Percentiles rank a stretch among this genome's conserved stretches.
These are phyloP conservation scores for Aplidium turbinatum DNA, from an alignment of 23 tunicate species.

Conservation along the genomic window DNA sequence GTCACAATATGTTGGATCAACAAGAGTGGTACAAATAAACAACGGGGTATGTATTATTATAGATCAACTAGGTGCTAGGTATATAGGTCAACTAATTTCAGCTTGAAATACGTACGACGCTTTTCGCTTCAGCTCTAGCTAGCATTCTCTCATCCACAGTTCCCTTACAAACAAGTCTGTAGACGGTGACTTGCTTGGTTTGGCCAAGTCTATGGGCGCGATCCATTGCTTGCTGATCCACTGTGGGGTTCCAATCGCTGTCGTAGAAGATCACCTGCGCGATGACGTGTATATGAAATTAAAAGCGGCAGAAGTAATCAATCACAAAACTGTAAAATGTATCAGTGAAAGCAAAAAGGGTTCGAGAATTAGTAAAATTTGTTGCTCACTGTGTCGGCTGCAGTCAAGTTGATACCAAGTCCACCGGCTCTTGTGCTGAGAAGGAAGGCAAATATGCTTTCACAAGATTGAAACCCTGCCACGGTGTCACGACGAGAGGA, in stretches of 20 bases:
- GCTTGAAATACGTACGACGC: conserved; percentile 28
- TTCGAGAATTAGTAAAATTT: neutral
- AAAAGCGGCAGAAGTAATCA: too few relatives aligned
- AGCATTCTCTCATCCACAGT: conserved; percentile 85
- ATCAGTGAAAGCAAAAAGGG: too few relatives aligned
- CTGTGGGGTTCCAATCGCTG: conserved; percentile 92
- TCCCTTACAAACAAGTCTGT: conserved; percentile 76
- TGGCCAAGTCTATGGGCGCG: conserved; percentile 87
- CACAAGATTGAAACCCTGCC: conserved; percentile 69
- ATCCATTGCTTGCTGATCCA: conserved; percentile 95
- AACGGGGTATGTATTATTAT: too few relatives aligned
- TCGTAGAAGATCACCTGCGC: conserved; percentile 74
- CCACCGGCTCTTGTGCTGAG: conserved; percentile 89
- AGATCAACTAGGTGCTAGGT: too few relatives aligned
- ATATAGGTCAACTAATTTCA: neutral
- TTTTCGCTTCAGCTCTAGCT: conserved; percentile 82
- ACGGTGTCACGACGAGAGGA: conserved; percentile 89
- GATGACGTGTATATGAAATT: too few relatives aligned
- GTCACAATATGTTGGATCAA: too few relatives aligned
- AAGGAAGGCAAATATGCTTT: conserved; percentile 74
- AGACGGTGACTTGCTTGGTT: conserved; percentile 86
- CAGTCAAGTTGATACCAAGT: conserved; percentile 81
- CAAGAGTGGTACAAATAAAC: too few relatives aligned
- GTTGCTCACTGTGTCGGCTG: conserved; percentile 88
- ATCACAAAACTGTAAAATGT: too few relatives aligned